These are phyloP conservation scores for Tenthredo notha DNA, from an alignment of 2,888 invertebrate species.

Conservation along the genomic window DNA sequence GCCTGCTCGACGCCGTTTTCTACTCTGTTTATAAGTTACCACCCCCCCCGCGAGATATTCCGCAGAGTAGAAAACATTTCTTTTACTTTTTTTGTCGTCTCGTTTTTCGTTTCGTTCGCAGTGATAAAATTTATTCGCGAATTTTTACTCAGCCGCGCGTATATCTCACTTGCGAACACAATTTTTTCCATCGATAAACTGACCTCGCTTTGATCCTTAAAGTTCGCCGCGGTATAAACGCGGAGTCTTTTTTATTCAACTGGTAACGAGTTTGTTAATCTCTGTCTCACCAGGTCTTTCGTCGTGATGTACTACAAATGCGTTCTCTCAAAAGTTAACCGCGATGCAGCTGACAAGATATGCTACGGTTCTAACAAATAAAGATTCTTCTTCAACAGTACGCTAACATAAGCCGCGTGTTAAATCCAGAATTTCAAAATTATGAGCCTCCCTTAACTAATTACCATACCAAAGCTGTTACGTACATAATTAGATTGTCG, in stretches of 20 bases:
- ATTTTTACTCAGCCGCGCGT: not conserved
- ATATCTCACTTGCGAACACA: not conserved
- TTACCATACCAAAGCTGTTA: not conserved
- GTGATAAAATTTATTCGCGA: not conserved
- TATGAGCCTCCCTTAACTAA: not conserved
- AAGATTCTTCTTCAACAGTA: not conserved
- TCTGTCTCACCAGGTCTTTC: not conserved
- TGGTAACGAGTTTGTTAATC: constrained; percentile 8
- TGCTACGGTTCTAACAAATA: not conserved
- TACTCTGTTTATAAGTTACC: not conserved
- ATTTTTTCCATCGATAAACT: not conserved
- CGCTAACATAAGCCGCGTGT: not conserved
- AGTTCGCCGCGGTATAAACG: not conserved
- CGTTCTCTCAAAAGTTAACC: not conserved
- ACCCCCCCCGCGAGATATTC: not conserved
- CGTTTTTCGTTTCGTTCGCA: no score
- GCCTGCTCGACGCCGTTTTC: not conserved
- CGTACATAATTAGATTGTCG: not conserved
- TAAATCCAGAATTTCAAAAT: not conserved
- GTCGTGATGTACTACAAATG: not conserved
- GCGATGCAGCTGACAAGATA: not conserved
- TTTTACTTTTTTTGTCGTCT: not conserved
- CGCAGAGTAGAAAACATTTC: not conserved
- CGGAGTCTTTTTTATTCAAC: constrained; percentile 12
- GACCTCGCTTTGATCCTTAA: not conserved